Percentiles rank a stretch among this genome's conserved stretches.
Conservation (phyloP, 2,888 invertebrate genomes). For the Trachelus tabidus region DNA sequence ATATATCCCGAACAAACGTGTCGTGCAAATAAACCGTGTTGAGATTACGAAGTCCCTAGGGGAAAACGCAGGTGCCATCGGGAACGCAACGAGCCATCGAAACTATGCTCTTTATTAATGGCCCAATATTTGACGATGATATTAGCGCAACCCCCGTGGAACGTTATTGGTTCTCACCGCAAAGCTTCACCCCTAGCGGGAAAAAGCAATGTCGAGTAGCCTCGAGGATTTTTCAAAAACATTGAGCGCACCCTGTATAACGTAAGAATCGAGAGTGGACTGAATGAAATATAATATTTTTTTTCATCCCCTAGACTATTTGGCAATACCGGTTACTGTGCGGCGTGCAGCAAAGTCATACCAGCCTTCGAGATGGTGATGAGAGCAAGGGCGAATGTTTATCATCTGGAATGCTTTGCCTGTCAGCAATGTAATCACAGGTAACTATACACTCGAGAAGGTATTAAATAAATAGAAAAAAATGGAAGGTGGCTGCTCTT, state of each 20-base stretch:
- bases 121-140: conserved; percentile 64
- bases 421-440: conserved; percentile 96
- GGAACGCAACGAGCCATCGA: conserved; percentile 50
- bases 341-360: conserved; percentile 92
- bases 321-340: conserved; percentile 90
- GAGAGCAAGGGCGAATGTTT: conserved; percentile 91
- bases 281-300: too few relatives aligned
- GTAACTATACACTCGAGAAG: conserved; percentile 66
- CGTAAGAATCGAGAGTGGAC: too few relatives aligned
- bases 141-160: conserved; percentile 48
- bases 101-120: conserved; percentile 63
- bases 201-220: too few relatives aligned
- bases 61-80: conserved; percentile 51
- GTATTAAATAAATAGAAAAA: too few relatives aligned
- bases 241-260: too few relatives aligned
- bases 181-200: too few relatives aligned
- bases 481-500: too few relatives aligned
- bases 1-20: conserved; percentile 35
- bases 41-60: conserved; percentile 62
- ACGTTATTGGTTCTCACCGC: not conserved
- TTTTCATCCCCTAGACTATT: conserved; percentile 76
- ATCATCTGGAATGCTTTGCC: conserved; percentile 94
- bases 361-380: conserved; percentile 97
- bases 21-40: conserved; percentile 60
- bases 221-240: too few relatives aligned